Evolutionary conservation across 1,140 invertebrate species (phyloP), one percentile per base, ranked within the genome.

Genomic region (Araneus ventricosus): DNA sequence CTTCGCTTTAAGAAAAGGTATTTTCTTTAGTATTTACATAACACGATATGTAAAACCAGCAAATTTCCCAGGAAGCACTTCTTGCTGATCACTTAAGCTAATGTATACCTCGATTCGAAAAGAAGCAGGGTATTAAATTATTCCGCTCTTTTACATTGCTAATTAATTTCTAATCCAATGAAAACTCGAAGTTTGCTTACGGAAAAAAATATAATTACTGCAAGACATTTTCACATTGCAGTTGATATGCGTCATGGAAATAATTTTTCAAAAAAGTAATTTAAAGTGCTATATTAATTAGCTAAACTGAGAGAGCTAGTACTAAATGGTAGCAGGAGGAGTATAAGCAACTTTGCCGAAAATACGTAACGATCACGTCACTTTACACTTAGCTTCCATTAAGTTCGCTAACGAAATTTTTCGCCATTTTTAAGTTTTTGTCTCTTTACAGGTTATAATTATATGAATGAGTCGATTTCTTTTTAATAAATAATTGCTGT

Each of bases 31-130:
- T 86, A 86, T 86, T 86, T 86, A 61, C 84, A 86, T 59, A 59
- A 45, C 80, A 45, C 80, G 37, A 82, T 82, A 45, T 45, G 41
- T 52, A 82, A 82, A 82, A 82, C 80, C 80, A 52, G 80, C 80
- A 82, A 52, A 82, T 45, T 82, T 82, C 45, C 27, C 39, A 17
- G 6, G 80, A 30, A 82, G 27, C 41, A 52, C 45, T 82, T 82
- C 80, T 82, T 82, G 80, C 80, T 45, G 39, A 82, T 82, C 80
- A 82, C 80, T 82, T 82, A 82, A 82, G 80, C 24, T 82, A 82
- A 82, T 82, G 80, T 27, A 22, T 82, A 82, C 39, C 30, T 75
- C 70, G 34, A 37, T 37, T 27, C 34, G 30, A 20, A 1, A 37
- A 34, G 30, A 41, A 20, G 37, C 24, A 41, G 14, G 20, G 39